Conservation (phyloP, 2,888 invertebrate genomes). For the Campoplex nolae region DNA sequence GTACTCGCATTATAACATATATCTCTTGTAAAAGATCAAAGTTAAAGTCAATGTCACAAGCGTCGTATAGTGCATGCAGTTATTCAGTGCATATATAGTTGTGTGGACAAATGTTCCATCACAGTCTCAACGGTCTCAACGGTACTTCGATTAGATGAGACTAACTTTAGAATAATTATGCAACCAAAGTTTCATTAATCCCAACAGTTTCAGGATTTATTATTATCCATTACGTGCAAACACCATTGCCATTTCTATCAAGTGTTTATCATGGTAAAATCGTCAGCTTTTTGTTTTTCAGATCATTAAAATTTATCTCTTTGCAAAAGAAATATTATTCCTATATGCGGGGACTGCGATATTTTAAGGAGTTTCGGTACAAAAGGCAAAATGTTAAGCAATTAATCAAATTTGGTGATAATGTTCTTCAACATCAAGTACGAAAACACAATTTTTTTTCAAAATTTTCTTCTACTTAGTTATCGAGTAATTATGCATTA, state of each 20-base stretch:
- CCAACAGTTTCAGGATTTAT: background rate
- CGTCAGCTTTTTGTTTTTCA: background rate
- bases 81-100: background rate
- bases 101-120: background rate
- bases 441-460: no score
- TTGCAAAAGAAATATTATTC: background rate
- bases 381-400: no score
- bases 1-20: background rate
- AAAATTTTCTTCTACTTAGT: no score
- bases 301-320: background rate
- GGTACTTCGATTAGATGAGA: background rate
- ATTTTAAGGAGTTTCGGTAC: no score
- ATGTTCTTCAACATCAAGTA: no score
- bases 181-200: background rate
- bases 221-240: background rate
- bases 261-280: background rate
- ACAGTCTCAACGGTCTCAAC: background rate
- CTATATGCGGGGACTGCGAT: background rate
- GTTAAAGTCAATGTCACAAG: background rate
- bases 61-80: background rate
- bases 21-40: conserved; percentile 22
- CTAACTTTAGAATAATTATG: conserved; percentile 9
- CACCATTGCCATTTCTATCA: background rate
- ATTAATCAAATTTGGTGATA: no score
- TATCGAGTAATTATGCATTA: no score